Base-by-base conservation (phyloP, 2,888 invertebrate species). In the Syritta pipiens region DNA sequence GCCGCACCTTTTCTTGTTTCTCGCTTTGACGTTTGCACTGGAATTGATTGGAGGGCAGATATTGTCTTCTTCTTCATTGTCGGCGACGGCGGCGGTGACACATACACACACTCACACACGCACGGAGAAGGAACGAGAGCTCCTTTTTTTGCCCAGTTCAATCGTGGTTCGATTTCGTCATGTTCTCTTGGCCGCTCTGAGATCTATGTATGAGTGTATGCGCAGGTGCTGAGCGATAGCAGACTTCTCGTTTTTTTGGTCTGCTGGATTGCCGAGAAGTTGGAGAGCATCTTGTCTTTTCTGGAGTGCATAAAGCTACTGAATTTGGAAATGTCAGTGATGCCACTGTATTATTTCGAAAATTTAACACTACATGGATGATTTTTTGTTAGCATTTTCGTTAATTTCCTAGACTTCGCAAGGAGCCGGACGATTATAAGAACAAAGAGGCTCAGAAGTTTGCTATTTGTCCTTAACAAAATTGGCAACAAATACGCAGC, bases 1-100 rank as follows among this genome's bases (percentile, higher is more conserved):
- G 94, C 94, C 93, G 94, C 94, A 92, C 93, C 93, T 84, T 81
- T 46, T 79, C 79, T 79, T 79, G 48, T 30, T 37, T 79, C 74
- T 74, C 74, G 37, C 49, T 74, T 68, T 49, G 19, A 0, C 67
- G 12, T 35, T 46, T 0, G 37, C n/a, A n/a, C n/a, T n/a, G n/a
- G n/a, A n/a, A n/a, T n/a, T n/a, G n/a, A 9, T 26, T 65, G 53
- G 71, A 53, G 51, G 9, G 12, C 5, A 2, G 9, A 7, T 14
- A 42, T 46, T 46, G 63, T 60, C 37, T 48, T 71, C 44, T 46
- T 53, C 42, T 51, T 65, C 42, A 3, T 26, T 24, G 17, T 40
- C 65, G 57, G 59, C 57, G 28, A 40, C 65, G 63, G 59, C 63
- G 65, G 57, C 63, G 49, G 63, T 40, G 63, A 57, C 69, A 57